Base-by-base conservation (phyloP, 2,888 invertebrate species). In the Volucella zonaria region DNA sequence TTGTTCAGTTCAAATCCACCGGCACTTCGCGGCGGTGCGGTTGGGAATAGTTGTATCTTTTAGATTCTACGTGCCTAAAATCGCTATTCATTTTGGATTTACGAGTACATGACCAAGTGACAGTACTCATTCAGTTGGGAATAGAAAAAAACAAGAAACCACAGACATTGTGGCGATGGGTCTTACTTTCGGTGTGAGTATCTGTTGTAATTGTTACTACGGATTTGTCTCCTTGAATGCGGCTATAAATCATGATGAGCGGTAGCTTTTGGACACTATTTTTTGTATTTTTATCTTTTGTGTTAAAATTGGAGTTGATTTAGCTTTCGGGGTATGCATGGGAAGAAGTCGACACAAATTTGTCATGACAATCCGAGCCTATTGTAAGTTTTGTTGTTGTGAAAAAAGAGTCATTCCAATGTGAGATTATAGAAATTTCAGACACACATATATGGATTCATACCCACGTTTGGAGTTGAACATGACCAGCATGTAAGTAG, bases 61-160 rank as follows among this genome's bases (percentile, higher is more conserved):
- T 23, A 47, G 82, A 74, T 75, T 75, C 68, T 79, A 83, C 82
- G 82, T 83, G 82, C 82, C 79, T 74, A 79, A 83, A 83, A 79
- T 83, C 79, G 70, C 59, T 75, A 79, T 83, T 70, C 66, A 70
- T 71, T 75, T 70, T 38, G 64, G 56, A 61, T 54, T 59, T 78
- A 51, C 18, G 18, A 18, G 18, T 18, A 18, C 66, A 64, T 70
- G 49, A 51, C 79, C 58, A 58, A 82, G 54, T 67, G 61, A 73
- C 40, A 70, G 56, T 56, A 31, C 31, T 77, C 10, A 47, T 14
- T 64, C 18, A 15, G 14, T 11, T 47, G 49, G 23, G 49, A 42
- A 79, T 6, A 38, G 10, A 42, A 47, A 6, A 43, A 15, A 43
- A 43, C 8, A 54, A 23, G 2, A 2, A 4, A 12, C n/a, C 18